Base-by-base conservation (phyloP, 2,113 vertebrate genomes). In the Pluvianellus socialis region DNA sequence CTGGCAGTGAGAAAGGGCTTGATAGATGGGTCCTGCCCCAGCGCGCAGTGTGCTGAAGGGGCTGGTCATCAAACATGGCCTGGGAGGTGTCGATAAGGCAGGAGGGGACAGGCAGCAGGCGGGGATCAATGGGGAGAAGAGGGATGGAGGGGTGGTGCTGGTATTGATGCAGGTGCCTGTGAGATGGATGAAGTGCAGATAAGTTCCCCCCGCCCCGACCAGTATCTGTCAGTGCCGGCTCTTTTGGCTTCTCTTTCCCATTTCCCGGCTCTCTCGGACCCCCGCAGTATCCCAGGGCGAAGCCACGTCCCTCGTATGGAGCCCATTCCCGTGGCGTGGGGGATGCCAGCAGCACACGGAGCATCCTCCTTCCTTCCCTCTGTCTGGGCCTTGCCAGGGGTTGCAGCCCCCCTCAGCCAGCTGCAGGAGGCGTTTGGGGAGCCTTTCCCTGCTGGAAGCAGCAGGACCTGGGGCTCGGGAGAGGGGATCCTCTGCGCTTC, bases 11-110 rank as follows among this genome's bases (percentile, higher is more conserved):
- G 65, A 33, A 88, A 19, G 75, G 52, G 3, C 33, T 14, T 98
- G 96, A 97, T 95, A 32, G 92, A 97, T 97, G 87, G 90, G 44
- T 32, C 32, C 88, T 94, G 83, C 73, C 84, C 94, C 13, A 5
- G 66, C 0, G n/a, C 82, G 93, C 76, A 1, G 6, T 73, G 18
- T 0, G 3, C 58, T 26, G 53, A 9, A 12, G 66, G 42, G 42
- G 38, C 70, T 2, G 5, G 42, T 19, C 92, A 90, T 94, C 88
- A 68, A 33, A 68, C 91, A 70, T 24, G 32, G 53, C 40, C 77
- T 44, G 75, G 47, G 35, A 79, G 83, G 84, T 55, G 92, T 65
- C 61, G 1, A 30, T 88, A 19, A 70, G 58, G 86, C 62, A 38
- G 71, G 68, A 71, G 81, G 80, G 76, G 42, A 12, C 56, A 7